Conservation (phyloP, 2,888 invertebrate genomes). For the Lysandra coridon region DNA sequence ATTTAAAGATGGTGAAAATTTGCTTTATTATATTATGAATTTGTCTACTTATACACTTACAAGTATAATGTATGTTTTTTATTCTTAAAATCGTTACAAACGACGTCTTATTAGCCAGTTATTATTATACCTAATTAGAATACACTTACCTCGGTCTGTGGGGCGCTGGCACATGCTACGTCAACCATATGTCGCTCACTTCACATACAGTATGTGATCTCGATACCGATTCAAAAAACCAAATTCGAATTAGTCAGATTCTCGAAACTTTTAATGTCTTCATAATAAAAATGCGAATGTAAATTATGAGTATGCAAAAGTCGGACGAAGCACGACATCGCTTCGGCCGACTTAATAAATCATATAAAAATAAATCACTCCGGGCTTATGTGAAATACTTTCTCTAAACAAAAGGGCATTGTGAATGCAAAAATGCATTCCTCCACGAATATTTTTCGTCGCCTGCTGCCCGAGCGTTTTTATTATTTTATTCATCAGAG, state of each 20-base stretch:
- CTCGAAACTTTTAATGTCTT: conserved; percentile 29
- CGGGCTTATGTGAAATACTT: conserved; percentile 77
- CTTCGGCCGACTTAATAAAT: conserved; percentile 63
- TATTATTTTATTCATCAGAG: conserved; percentile 61
- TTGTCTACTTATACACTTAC: neutral
- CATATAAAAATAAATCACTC: conserved; percentile 78
- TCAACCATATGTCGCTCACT: conserved; percentile 55
- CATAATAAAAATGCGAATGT: conserved; percentile 39
- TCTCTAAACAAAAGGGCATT: conserved; percentile 79
- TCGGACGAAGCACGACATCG: conserved; percentile 51
- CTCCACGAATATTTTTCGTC: conserved; percentile 74
- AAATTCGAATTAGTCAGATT: conserved; percentile 21
- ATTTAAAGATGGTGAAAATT: neutral
- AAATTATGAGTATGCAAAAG: conserved; percentile 38
- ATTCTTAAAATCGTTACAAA: neutral
- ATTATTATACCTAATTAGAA: conserved; percentile 41
- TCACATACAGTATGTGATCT: conserved; percentile 39
- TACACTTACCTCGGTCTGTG: conserved; percentile 61
- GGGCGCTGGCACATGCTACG: conserved; percentile 61
- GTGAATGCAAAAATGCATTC: conserved; percentile 79
- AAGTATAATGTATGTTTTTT: neutral
- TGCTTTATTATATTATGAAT: no score
- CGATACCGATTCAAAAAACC: conserved; percentile 7
- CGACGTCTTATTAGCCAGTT: neutral
- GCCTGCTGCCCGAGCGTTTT: conserved; percentile 63